Evolutionary conservation across 2,113 vertebrate genomes (phyloP).

Genomic region (Papio anubis): DNA sequence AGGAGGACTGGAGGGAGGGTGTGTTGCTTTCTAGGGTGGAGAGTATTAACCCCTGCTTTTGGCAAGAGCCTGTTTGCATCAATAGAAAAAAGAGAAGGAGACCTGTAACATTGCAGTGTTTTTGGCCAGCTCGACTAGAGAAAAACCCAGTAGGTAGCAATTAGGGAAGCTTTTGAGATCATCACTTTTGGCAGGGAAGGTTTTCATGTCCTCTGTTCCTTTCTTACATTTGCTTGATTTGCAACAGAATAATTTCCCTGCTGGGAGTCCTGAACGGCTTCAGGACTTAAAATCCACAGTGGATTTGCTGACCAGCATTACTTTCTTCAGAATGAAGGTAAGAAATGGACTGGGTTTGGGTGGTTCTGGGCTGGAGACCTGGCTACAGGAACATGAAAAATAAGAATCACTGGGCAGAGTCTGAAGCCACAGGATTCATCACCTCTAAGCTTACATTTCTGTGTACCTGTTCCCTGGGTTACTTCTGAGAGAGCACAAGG

Average conservation of each 20-base stretch:
- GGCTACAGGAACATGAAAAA: not conserved
- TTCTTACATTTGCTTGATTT: slow-evolving; percentile 74
- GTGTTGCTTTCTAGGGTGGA: not conserved
- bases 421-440: not conserved
- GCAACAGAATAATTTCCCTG: slow-evolving; percentile 96
- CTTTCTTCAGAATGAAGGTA: slow-evolving; percentile 99
- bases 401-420: not conserved
- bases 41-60: slow-evolving; percentile 33
- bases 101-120: not conserved
- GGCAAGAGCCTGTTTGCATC: not conserved
- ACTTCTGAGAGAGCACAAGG: not conserved
- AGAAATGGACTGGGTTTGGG: not conserved
- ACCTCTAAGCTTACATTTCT: not conserved
- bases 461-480: not conserved
- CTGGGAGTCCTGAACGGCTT: slow-evolving; percentile 94
- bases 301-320: slow-evolving; percentile 98
- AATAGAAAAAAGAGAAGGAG: not conserved
- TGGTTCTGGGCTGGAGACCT: not conserved
- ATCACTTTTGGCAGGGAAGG: slow-evolving; percentile 43
- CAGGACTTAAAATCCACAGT: slow-evolving; percentile 98
- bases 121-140: slow-evolving; percentile 12
- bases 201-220: slow-evolving; percentile 51
- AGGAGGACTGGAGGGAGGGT: not conserved
- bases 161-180: slow-evolving; percentile 26
- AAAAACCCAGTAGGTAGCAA: not conserved